Conservation (phyloP, 2,888 invertebrate species). For the Iphiclides podalirius region DNA sequence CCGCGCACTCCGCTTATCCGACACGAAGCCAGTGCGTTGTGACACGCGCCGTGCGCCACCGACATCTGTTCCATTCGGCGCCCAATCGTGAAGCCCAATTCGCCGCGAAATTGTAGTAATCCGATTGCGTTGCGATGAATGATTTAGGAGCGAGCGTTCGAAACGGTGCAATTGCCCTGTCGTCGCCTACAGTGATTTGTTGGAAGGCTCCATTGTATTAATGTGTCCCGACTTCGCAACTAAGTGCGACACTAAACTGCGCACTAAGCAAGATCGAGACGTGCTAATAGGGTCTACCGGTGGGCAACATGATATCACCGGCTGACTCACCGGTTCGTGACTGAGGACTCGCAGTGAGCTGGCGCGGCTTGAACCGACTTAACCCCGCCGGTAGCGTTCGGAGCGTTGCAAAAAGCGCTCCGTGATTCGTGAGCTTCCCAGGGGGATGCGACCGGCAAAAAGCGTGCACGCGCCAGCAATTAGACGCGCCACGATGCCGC, state of each 20-base stretch:
- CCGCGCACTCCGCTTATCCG: conserved; percentile 77
- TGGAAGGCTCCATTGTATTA: neutral
- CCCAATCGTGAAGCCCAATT: conserved; percentile 28
- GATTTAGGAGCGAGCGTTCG: conserved; percentile 2
- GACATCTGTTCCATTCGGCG: conserved; percentile 50
- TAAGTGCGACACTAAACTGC: too few species aligned
- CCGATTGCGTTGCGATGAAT: neutral
- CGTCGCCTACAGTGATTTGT: conserved; percentile 2
- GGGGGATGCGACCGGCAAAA: conserved; percentile 60
- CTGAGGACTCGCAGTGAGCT: too few species aligned
- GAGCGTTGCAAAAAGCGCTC: conserved; percentile 59
- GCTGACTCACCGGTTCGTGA: conserved; percentile 62
- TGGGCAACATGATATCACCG: conserved; percentile 56
- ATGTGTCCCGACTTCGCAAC: too few species aligned
- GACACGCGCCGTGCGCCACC: conserved; percentile 69
- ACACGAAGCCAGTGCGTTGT: conserved; percentile 69
- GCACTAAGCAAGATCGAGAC: neutral
- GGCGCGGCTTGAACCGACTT: conserved; percentile 59
- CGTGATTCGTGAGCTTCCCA: conserved; percentile 49
- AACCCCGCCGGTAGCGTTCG: conserved; percentile 43
- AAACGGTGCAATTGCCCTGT: conserved; percentile 12
- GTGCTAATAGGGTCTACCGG: conserved; percentile 18
- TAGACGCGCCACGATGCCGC: too few species aligned
- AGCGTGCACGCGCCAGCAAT: conserved; percentile 73
- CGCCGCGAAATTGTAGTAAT: conserved; percentile 7